A percentile compares a stretch with the other conserved stretches of the same genome.
These are phyloP conservation scores for Sternotherus odoratus DNA, from an alignment of 2,797 vertebrate species.

Conservation along the genomic window DNA sequence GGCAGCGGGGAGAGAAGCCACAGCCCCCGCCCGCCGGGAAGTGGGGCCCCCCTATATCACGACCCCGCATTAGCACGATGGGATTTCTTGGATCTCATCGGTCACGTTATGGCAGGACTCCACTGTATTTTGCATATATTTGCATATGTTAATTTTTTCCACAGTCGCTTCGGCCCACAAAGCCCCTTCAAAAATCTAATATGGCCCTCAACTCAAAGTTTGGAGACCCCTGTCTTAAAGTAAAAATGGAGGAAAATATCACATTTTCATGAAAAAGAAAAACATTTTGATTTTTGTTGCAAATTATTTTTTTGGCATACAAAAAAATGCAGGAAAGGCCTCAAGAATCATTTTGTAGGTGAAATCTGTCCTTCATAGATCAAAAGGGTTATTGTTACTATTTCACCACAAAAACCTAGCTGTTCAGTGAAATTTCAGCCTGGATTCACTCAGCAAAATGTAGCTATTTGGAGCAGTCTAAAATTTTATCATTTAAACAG, in stretches of 20 bases:
- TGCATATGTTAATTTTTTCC: no score
- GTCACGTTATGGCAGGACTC: no score
- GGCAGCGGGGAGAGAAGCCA: no score
- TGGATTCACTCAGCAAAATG: slow-evolving; percentile 23
- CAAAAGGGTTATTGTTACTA: background rate
- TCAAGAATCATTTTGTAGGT: background rate
- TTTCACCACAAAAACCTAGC: background rate
- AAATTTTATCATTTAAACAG: background rate
- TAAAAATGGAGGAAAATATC: slow-evolving; percentile 12
- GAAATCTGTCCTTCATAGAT: background rate
- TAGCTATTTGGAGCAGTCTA: background rate
- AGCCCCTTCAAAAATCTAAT: no score
- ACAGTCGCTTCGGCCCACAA: no score
- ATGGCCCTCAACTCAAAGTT: no score
- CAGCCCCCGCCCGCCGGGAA: no score
- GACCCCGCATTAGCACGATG: no score
- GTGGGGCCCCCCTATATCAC: no score
- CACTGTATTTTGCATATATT: no score
- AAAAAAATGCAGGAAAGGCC: background rate
- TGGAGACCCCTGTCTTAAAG: no score
- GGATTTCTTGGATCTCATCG: no score
- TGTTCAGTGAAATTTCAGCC: background rate
- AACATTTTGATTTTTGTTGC: background rate
- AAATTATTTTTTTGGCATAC: background rate
- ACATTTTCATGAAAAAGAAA: background rate